Conservation (phyloP, 92 coral and sea anemone genomes). For the Nematostella vectensis region DNA sequence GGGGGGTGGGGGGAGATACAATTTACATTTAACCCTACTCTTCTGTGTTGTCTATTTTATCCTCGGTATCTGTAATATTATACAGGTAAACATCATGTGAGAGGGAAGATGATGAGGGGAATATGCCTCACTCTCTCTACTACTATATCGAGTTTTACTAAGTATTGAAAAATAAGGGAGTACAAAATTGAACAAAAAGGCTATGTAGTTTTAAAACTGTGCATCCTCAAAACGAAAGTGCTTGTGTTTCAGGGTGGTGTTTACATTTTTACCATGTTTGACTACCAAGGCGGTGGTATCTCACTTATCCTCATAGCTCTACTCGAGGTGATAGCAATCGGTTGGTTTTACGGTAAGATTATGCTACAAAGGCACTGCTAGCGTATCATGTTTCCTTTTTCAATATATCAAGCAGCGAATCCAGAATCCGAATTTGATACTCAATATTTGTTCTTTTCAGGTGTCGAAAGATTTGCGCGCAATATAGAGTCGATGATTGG, state of each 20-base stretch:
- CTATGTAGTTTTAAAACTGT: not conserved
- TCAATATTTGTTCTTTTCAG: no score
- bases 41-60: slow-evolving; percentile 55
- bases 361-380: no score
- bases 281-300: slow-evolving; percentile 84
- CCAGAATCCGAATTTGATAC: no score
- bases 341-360: slow-evolving; percentile 88
- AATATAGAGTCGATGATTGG: slow-evolving; percentile 88
- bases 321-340: slow-evolving; percentile 61
- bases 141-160: no score
- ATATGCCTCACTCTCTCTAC: slow-evolving; percentile 55
- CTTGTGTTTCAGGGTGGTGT: slow-evolving; percentile 70
- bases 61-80: slow-evolving; percentile 59
- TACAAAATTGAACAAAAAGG: not conserved
- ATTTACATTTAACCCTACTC: slow-evolving; percentile 51
- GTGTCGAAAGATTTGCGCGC: slow-evolving; percentile 38
- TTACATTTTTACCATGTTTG: slow-evolving; percentile 82
- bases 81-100: no score
- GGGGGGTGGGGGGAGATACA: slow-evolving; percentile 62
- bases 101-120: no score
- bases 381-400: no score
- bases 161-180: not conserved
- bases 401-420: no score
- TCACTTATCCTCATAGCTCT: slow-evolving; percentile 75
- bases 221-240: not conserved